These are phyloP conservation scores for Ormyrus rosae DNA, from an alignment of 2,888 invertebrate genomes.

Conservation along the genomic window DNA sequence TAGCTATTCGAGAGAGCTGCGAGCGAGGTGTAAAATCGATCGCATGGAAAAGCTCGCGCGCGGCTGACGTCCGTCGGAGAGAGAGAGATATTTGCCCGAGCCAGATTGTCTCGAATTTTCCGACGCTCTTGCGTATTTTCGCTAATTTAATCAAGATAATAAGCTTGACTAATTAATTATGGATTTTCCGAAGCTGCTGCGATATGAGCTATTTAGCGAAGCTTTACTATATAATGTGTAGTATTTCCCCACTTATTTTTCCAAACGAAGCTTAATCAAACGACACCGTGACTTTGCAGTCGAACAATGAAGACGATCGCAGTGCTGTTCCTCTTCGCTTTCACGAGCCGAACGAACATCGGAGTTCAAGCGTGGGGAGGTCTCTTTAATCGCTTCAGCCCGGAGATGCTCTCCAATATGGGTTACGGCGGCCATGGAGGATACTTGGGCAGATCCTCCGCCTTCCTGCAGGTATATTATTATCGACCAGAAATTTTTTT, in stretches of 20 bases:
- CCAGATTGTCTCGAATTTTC: too few species aligned
- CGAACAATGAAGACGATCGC: constrained; percentile 61
- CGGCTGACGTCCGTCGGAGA: constrained; percentile 14
- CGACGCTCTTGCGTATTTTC: too few species aligned
- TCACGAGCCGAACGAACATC: constrained; percentile 63
- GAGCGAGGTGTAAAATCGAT: constrained; percentile 32
- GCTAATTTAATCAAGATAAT: too few species aligned
- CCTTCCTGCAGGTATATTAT: constrained; percentile 46
- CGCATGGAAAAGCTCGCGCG: not conserved
- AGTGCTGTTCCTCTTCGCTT: constrained; percentile 62
- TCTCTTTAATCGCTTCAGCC: constrained; percentile 90
- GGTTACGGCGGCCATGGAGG: constrained; percentile 85
- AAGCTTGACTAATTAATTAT: too few species aligned
- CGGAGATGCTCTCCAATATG: constrained; percentile 89
- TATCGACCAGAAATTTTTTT: constrained; percentile 3
- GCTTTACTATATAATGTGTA: too few species aligned
- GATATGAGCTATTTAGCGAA: too few species aligned
- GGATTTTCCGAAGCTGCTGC: too few species aligned
- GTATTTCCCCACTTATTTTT: too few species aligned
- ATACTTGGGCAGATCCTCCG: constrained; percentile 74
- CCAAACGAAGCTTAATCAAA: too few species aligned
- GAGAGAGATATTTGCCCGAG: too few species aligned
- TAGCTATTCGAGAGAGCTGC: too few species aligned
- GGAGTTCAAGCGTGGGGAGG: constrained; percentile 85
- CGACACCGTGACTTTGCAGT: too few species aligned